Evolutionary conservation across 1,140 invertebrate species (phyloP).

Genomic region (Caenorhabditis briggsae): DNA sequence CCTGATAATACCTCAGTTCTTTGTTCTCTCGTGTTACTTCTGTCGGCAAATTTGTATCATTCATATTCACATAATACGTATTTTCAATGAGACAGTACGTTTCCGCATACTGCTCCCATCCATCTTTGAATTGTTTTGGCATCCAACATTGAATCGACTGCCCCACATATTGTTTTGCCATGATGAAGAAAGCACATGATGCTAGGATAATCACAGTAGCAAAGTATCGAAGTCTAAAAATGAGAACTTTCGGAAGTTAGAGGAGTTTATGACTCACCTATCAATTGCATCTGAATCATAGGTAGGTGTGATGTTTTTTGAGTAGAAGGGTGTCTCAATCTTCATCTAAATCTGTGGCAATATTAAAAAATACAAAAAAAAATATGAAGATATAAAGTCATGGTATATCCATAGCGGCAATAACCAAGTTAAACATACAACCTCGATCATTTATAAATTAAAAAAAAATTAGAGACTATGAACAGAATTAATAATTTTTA

Average conservation of each 20-base stretch:
- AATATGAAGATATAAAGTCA: background rate
- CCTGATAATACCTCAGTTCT: slow-evolving; percentile 66
- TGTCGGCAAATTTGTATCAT: slow-evolving; percentile 52
- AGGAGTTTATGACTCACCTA: slow-evolving; percentile 20
- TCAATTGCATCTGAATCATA: slow-evolving; percentile 62
- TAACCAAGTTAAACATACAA: background rate
- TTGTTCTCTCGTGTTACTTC: slow-evolving; percentile 41
- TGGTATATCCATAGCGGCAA: background rate
- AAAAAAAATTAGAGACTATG: background rate
- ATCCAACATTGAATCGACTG: slow-evolving; percentile 79
- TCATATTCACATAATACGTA: slow-evolving; percentile 65
- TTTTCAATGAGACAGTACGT: slow-evolving; percentile 68
- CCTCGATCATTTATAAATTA: background rate
- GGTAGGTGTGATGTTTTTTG: slow-evolving; percentile 16
- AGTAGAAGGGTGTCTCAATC: slow-evolving; percentile 14
- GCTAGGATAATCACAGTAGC: slow-evolving; percentile 57
- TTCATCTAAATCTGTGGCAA: background rate
- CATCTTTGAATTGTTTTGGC: slow-evolving; percentile 79
- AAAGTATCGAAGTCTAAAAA: slow-evolving; percentile 63
- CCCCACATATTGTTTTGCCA: slow-evolving; percentile 77
- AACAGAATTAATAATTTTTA: background rate
- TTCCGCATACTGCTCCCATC: slow-evolving; percentile 68
- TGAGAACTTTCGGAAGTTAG: background rate
- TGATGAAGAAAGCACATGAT: slow-evolving; percentile 56
- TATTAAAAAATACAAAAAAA: background rate